phyloP scores from a whole-genome alignment of 2,113 vertebrate species.

The Oncorhynchus mykiss region DNA sequence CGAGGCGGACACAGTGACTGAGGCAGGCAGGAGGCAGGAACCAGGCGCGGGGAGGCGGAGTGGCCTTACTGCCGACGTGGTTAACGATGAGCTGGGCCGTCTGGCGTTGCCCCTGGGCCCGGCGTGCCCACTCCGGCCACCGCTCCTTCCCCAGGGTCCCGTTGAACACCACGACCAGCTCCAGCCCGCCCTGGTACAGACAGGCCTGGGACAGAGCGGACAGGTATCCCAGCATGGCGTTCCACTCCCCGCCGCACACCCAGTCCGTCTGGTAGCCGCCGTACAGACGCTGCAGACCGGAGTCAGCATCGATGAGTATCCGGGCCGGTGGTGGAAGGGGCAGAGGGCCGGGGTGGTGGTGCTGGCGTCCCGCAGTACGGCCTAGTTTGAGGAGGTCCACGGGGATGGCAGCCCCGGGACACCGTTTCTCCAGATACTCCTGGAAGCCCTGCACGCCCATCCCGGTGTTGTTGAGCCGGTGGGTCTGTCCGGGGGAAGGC shows the following conservation, averaged over 20 bases:
- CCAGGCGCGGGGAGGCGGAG: conserved; percentile 89
- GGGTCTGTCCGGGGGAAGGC: conserved; percentile 69
- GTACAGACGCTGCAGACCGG: conserved; percentile 87
- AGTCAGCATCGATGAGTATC: conserved; percentile 88
- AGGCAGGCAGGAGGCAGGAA: conserved; percentile 90
- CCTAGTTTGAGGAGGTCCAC: conserved; percentile 90
- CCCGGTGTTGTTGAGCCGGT: conserved; percentile 67
- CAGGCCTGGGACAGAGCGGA: conserved; percentile 89
- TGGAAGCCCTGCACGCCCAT: conserved; percentile 93
- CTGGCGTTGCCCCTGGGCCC: conserved; percentile 86
- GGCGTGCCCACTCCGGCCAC: conserved; percentile 90
- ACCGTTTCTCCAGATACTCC: conserved; percentile 90
- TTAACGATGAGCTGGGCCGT: conserved; percentile 91
- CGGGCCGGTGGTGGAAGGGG: conserved; percentile 78
- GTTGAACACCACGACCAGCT: conserved; percentile 90
- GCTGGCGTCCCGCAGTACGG: conserved; percentile 80
- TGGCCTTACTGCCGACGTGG: conserved; percentile 92
- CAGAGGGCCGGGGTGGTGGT: conserved; percentile 72
- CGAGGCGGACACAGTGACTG: conserved; percentile 89
- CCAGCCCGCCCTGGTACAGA: conserved; percentile 85
- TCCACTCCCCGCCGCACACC: conserved; percentile 93
- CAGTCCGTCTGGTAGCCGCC: conserved; percentile 93
- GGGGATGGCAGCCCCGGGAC: conserved; percentile 87
- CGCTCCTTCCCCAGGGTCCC: conserved; percentile 89
- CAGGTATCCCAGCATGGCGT: conserved; percentile 92